Evolutionary conservation across 2,888 invertebrate species (phyloP).

Genomic region (Oasisia sp.): DNA sequence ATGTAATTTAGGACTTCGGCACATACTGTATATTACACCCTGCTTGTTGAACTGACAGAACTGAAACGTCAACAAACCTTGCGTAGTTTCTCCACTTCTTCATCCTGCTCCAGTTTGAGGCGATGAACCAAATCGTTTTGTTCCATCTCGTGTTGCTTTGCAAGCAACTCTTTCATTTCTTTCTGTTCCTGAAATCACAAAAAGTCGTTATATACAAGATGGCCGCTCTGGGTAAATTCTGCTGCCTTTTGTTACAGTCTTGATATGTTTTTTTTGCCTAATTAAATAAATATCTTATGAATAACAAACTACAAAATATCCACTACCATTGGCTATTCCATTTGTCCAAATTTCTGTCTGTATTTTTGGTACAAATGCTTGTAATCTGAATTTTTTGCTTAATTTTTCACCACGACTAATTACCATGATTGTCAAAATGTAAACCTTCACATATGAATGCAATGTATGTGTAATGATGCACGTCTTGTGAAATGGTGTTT

Average conservation of each 20-base stretch:
- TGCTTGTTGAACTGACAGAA: neutral
- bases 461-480: too few species aligned
- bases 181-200: slow-evolving; percentile 50
- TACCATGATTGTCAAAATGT: too few species aligned
- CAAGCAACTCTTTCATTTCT: slow-evolving; percentile 50
- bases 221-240: neutral
- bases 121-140: slow-evolving; percentile 55
- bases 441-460: too few species aligned
- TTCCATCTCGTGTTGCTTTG: slow-evolving; percentile 57
- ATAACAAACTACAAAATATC: too few species aligned
- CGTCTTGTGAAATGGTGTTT: too few species aligned
- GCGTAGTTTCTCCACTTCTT: slow-evolving; percentile 59
- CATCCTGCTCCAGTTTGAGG: slow-evolving; percentile 61
- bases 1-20: too few species aligned
- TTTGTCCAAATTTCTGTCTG: too few species aligned
- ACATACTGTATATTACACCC: neutral
- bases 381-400: too few species aligned
- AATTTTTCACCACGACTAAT: too few species aligned
- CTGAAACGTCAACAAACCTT: slow-evolving; percentile 48
- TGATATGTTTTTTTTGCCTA: neutral
- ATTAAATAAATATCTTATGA: too few species aligned
- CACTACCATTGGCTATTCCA: too few species aligned
- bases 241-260: neutral
- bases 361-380: too few species aligned
- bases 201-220: neutral